These are phyloP conservation scores for Adelognathus sp. DNA, from an alignment of 2,888 invertebrate species.

Conservation along the genomic window DNA sequence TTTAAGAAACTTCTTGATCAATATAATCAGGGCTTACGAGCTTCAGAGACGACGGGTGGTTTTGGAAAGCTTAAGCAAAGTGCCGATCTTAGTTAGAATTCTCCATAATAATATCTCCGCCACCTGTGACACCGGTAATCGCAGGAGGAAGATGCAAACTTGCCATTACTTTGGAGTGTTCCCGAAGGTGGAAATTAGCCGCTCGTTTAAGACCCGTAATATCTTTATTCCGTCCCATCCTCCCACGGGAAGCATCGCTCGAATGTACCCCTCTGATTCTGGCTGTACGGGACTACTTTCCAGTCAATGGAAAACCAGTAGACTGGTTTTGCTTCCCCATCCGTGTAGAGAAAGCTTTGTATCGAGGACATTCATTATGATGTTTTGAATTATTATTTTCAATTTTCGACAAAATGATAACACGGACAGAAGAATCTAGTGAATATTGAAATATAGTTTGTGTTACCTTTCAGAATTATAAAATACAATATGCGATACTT, in stretches of 20 bases:
- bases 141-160: conserved; percentile 29
- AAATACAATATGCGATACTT: no score
- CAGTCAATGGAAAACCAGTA: no score
- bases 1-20: conserved; percentile 45
- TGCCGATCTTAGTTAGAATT: conserved; percentile 55
- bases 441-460: no score
- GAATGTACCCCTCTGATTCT: neutral
- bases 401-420: no score
- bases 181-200: conserved; percentile 58
- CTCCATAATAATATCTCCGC: conserved; percentile 41
- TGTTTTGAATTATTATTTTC: no score
- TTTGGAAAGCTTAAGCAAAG: conserved; percentile 1
- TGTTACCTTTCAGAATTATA: no score
- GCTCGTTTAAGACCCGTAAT: conserved; percentile 47
- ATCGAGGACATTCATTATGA: no score
- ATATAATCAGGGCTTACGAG: conserved; percentile 52
- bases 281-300: neutral
- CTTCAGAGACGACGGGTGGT: conserved; percentile 31
- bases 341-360: no score
- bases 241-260: no score
- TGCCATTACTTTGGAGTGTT: conserved; percentile 53
- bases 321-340: no score
- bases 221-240: conserved; percentile 9
- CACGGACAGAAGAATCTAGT: no score
- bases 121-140: conserved; percentile 56